Conservation (phyloP, 2,113 vertebrate species). For the Coracopsis vasa region DNA sequence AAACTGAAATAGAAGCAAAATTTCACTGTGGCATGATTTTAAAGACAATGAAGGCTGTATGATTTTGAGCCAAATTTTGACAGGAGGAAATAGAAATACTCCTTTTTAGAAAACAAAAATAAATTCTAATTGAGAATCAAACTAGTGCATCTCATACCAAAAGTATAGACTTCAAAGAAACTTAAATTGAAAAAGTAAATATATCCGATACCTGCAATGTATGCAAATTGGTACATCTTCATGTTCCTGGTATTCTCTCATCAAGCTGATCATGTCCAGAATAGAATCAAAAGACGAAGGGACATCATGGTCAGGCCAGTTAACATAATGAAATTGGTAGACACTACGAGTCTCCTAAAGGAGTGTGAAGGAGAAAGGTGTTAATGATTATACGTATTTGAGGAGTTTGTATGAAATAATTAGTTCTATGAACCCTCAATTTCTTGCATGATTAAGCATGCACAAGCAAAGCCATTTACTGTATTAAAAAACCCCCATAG, state of each 20-base stretch:
- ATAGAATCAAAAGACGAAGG: constrained; percentile 98
- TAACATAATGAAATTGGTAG: constrained; percentile 97
- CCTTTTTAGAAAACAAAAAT: not conserved
- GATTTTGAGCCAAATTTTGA: not conserved
- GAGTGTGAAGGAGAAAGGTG: not conserved
- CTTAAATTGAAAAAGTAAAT: not conserved
- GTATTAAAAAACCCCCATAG: not conserved
- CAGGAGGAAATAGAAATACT: not conserved
- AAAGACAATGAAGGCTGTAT: not conserved
- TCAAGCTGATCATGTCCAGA: constrained; percentile 96
- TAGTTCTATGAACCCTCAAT: not conserved
- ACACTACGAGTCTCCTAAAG: constrained; percentile 88
- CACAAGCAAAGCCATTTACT: not conserved
- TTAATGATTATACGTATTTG: not conserved
- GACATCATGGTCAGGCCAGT: constrained; percentile 99
- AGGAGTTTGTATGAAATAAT: not conserved
- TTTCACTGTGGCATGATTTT: not conserved
- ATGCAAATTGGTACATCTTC: constrained; percentile 95
- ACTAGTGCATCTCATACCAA: not conserved
- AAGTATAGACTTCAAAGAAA: not conserved
- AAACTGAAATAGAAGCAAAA: not conserved
- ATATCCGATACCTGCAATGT: constrained; percentile 88
- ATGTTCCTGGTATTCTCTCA: constrained; percentile 95
- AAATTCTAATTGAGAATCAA: not conserved
- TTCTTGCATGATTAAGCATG: not conserved